phyloP scores from a whole-genome alignment of 2,113 vertebrate genomes.

The Malurus alboscapulatus region DNA sequence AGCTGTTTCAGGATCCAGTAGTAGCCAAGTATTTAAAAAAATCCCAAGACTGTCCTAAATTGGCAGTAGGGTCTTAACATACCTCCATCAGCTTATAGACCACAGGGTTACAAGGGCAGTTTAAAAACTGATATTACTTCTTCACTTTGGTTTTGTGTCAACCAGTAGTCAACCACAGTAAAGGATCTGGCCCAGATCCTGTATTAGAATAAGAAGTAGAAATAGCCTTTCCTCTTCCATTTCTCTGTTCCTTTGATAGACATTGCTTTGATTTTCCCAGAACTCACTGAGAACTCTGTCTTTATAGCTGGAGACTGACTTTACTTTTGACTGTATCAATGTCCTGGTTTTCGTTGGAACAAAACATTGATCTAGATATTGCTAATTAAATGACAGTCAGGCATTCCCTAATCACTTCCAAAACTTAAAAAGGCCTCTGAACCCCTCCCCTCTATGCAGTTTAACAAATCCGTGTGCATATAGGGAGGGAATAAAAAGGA shows the following conservation, averaged over 20 bases:
- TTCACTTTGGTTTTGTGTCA: not conserved
- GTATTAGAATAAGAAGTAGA: not conserved
- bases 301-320: not conserved
- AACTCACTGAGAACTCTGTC: not conserved
- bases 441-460: not conserved
- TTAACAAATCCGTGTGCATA: not conserved
- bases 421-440: not conserved
- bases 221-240: not conserved
- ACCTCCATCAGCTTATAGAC: not conserved
- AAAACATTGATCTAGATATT: not conserved
- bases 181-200: not conserved
- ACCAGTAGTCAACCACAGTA: not conserved
- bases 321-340: not conserved
- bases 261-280: not conserved
- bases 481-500: not conserved
- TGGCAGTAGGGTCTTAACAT: not conserved
- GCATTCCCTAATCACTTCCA: not conserved
- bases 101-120: not conserved
- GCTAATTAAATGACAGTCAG: not conserved
- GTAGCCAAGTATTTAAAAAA: not conserved
- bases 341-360: not conserved
- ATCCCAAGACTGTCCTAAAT: not conserved
- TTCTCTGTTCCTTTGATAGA: not conserved
- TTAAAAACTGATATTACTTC: not conserved
- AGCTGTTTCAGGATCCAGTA: not conserved